phyloP scores from a whole-genome alignment of 2,888 invertebrate species.

The Tinea semifulvella region DNA sequence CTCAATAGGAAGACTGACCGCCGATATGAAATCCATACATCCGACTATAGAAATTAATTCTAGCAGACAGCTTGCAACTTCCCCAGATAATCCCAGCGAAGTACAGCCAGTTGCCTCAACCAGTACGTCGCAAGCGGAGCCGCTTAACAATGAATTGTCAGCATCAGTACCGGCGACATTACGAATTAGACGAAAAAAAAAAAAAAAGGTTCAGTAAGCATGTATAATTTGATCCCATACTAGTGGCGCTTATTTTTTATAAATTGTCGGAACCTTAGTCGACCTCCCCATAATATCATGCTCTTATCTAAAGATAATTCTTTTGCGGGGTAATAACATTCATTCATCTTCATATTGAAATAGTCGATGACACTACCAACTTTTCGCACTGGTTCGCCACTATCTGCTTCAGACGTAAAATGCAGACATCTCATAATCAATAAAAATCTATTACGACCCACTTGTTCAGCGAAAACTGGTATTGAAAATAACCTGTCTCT shows the following conservation, averaged over 20 bases:
- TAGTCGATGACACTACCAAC: slow-evolving; percentile 27
- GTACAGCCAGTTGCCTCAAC: too few relatives aligned
- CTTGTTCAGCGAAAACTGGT: slow-evolving; percentile 26
- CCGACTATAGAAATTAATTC: too few relatives aligned
- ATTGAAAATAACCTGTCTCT: slow-evolving; percentile 28
- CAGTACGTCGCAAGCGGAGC: too few relatives aligned
- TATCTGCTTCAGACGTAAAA: slow-evolving; percentile 24
- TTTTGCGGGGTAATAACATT: slow-evolving; percentile 21
- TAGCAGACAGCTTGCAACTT: too few relatives aligned
- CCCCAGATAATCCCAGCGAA: too few relatives aligned
- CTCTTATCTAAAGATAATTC: slow-evolving; percentile 25
- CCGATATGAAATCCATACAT: too few relatives aligned
- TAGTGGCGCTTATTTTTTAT: neutral
- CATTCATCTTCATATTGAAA: slow-evolving; percentile 27
- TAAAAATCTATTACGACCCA: slow-evolving; percentile 31
- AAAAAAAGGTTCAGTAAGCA: slow-evolving; percentile 27
- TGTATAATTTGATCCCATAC: slow-evolving; percentile 22
- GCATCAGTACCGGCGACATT: too few relatives aligned
- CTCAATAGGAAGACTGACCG: too few relatives aligned
- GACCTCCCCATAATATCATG: slow-evolving; percentile 31
- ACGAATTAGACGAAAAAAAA: too few relatives aligned
- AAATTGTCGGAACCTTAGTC: slow-evolving; percentile 28
- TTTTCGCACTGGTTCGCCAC: slow-evolving; percentile 28
- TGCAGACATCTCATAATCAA: slow-evolving; percentile 30
- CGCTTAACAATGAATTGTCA: too few relatives aligned